Conservation (phyloP, 2,888 invertebrate genomes). For the Sarcophaga rosellei region DNA sequence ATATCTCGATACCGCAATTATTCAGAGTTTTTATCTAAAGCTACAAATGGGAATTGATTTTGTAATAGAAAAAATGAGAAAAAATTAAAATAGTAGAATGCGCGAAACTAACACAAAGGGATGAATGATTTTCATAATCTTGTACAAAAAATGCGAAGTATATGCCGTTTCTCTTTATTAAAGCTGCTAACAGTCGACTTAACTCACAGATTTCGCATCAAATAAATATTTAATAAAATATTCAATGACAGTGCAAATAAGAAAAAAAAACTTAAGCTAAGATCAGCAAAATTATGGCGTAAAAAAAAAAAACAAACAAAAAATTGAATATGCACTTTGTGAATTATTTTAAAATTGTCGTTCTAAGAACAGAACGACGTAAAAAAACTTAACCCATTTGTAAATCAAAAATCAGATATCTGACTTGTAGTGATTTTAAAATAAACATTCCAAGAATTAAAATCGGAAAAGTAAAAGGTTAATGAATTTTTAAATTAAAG, state of each 20-base stretch:
- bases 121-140: no score
- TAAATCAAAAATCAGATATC: neutral
- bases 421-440: neutral
- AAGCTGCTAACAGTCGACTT: neutral
- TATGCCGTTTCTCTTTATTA: neutral
- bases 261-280: conserved; percentile 43
- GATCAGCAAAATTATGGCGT: conserved; percentile 31
- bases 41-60: no score
- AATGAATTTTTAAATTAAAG: no score
- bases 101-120: no score
- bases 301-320: conserved; percentile 3
- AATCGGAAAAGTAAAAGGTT: no score
- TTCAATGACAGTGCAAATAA: conserved; percentile 52
- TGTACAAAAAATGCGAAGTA: no score
- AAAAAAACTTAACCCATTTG: neutral
- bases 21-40: no score
- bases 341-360: conserved; percentile 29
- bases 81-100: no score
- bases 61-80: no score
- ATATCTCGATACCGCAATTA: no score
- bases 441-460: no score
- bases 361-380: neutral
- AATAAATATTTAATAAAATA: conserved; percentile 15
- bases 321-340: conserved; percentile 18
- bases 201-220: neutral